Evolutionary conservation across 2,888 invertebrate genomes (phyloP).

Genomic region (Galeopsomyia nigrocyanea): DNA sequence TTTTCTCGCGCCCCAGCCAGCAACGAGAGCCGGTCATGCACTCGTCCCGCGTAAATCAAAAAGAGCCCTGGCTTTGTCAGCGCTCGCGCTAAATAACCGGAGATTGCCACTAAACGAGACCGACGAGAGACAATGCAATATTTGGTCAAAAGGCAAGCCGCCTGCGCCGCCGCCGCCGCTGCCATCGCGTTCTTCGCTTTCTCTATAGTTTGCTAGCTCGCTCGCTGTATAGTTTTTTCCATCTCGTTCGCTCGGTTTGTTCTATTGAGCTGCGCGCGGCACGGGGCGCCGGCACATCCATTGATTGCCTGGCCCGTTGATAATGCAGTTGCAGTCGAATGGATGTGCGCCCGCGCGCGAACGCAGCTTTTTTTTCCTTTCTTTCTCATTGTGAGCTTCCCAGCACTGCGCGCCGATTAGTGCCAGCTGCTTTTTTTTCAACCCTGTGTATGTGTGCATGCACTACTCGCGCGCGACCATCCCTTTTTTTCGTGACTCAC

Average conservation of each 20-base stretch:
- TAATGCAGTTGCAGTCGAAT: conserved; percentile 57
- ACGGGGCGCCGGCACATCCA: conserved; percentile 43
- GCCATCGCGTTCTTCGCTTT: neutral
- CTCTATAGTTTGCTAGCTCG: neutral
- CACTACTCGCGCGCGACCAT: neutral
- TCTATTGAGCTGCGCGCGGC: neutral
- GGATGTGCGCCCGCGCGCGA: conserved; percentile 45
- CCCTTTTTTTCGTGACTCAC: conserved; percentile 9
- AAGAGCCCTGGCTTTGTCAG: neutral
- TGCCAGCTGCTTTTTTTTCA: conserved; percentile 5
- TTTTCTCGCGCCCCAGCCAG: neutral
- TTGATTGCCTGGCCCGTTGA: conserved; percentile 57
- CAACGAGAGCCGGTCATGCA: neutral
- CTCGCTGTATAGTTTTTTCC: conserved; percentile 41
- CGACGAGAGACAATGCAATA: conserved; percentile 27
- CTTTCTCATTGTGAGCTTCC: neutral
- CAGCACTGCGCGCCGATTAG: neutral
- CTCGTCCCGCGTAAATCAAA: neutral
- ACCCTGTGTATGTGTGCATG: neutral
- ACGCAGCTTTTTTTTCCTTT: neutral
- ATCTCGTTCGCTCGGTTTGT: conserved; percentile 31
- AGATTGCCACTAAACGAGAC: conserved; percentile 22
- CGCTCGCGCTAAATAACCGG: conserved; percentile 10
- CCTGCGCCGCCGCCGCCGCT: neutral
- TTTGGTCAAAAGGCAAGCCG: conserved; percentile 25